Evolutionary conservation across 1,140 invertebrate genomes (phyloP).

Genomic region (Trichogramma pretiosum): DNA sequence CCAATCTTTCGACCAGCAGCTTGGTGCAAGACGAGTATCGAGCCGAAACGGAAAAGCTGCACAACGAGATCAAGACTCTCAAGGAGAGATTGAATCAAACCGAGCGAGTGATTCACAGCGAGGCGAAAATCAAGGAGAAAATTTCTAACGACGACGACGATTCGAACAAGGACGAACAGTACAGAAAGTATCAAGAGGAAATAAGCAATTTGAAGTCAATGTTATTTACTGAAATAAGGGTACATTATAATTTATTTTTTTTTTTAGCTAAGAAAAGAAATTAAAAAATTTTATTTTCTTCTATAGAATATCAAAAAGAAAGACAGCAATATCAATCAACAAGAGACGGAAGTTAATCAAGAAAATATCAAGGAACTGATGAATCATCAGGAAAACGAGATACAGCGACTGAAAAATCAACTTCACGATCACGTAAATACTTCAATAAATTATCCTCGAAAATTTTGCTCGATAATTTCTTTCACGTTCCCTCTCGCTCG

Average conservation of each 20-base stretch:
- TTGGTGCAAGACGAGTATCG: conserved; percentile 36
- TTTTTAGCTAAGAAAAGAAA: not conserved
- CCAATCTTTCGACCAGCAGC: conserved; percentile 20
- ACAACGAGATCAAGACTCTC: conserved; percentile 50
- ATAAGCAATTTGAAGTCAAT: conserved; percentile 30
- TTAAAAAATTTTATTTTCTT: not conserved
- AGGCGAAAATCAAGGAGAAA: conserved; percentile 39
- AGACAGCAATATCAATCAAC: not conserved
- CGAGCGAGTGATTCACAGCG: conserved; percentile 44
- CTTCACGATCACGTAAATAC: conserved; percentile 26
- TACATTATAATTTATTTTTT: conserved; percentile 16
- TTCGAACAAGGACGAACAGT: conserved; percentile 24
- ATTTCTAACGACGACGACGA: conserved; percentile 17
- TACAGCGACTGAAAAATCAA: conserved; percentile 31
- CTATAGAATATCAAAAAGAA: conserved; percentile 19
- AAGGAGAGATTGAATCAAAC: conserved; percentile 50
- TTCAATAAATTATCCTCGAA: too few species aligned
- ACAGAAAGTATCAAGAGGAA: conserved; percentile 41
- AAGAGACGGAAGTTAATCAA: conserved; percentile 22
- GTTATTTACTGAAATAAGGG: conserved; percentile 35
- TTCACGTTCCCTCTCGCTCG: too few species aligned
- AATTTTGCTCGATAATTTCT: not conserved
- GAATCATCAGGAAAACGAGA: conserved; percentile 36
- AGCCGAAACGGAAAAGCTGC: conserved; percentile 47
- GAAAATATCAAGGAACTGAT: conserved; percentile 28